Base-by-base conservation (phyloP, 2,797 vertebrate species). In the Notamacropus eugenii region DNA sequence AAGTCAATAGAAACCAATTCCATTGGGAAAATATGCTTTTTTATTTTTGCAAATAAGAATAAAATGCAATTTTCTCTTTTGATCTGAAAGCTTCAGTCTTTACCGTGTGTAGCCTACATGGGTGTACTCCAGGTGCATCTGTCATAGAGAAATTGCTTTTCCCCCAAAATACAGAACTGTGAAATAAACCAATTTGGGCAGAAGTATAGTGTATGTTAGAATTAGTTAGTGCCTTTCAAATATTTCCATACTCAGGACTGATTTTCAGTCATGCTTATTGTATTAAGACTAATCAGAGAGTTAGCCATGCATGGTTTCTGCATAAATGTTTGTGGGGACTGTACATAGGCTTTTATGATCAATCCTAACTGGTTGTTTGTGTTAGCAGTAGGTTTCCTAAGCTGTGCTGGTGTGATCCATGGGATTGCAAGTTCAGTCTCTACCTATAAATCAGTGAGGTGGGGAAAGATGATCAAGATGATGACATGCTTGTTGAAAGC, bases 171-270 rank as follows among this genome's bases (percentile, higher is more conserved):
- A 97, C 95, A 97, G 97, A 98, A 97, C 97, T 95, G 97, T 97
- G 98, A 98, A 97, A 97, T 98, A 98, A 98, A 98, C 97, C 98
- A 98, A 98, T 98, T 98, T 98, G 98, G 97, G 97, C 95, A 90
- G 96, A 97, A 97, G 97, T 87, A 0, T 97, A 96, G 96, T 96
- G 95, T 98, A 95, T 98, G 98, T 97, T 98, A 98, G 98, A 98
- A 98, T 98, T 34, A 5, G 95, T 98, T 97, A 97, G 98, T 95
- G 91, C 98, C 98, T 97, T 93, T 98, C 96, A 62, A 98, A 97
- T 94, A 95, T 97, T 96, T 98, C 96, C 93, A 91, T 96, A 93
- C 95, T 97, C 96, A 97, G 97, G 96, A 90, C 96, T 97, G 95
- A 92, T 95, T 94, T 19, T 96, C 97, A 94, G 97, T 98, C 96